phyloP scores from a whole-genome alignment of 64 coral and sea anemone species.

The Acropora yongei region DNA sequence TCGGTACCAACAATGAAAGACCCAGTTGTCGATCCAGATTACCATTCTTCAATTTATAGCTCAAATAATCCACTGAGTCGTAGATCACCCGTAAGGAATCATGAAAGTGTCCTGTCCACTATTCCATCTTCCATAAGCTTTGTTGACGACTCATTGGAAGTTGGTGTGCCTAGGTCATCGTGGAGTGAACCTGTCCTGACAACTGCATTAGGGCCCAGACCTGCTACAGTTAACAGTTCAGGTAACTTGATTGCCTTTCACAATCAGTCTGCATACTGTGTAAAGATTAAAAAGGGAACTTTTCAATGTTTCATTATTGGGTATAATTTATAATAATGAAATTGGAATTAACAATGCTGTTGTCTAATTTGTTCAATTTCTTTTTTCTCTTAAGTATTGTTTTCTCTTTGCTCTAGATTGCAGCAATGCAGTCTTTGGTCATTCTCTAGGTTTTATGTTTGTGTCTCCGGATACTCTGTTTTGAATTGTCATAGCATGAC shows the following conservation, averaged over 20 bases:
- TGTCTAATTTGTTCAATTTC: too few relatives aligned
- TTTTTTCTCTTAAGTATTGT: too few relatives aligned
- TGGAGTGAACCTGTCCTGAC: slow-evolving; percentile 6
- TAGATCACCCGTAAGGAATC: background rate
- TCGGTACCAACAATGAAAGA: background rate
- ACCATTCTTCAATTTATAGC: slow-evolving; percentile 14
- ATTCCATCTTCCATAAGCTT: slow-evolving; percentile 52
- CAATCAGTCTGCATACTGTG: too few relatives aligned
- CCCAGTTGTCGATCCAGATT: background rate
- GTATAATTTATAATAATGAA: too few relatives aligned
- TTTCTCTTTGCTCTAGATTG: too few relatives aligned
- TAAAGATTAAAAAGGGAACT: too few relatives aligned
- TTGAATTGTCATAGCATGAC: too few relatives aligned
- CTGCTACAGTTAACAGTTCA: slow-evolving; percentile 60
- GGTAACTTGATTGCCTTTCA: background rate
- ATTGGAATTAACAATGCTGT: too few relatives aligned
- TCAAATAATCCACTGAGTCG: background rate
- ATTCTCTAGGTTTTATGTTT: too few relatives aligned
- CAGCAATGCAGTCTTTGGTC: too few relatives aligned
- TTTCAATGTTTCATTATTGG: too few relatives aligned
- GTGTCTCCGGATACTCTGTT: too few relatives aligned
- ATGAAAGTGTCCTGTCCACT: slow-evolving; percentile 17
- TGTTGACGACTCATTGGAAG: slow-evolving; percentile 90
- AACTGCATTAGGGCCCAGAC: slow-evolving; percentile 40
- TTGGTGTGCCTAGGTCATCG: slow-evolving; percentile 17